Evolutionary conservation across 2,113 vertebrate species (phyloP).

Genomic region (Lontra canadensis): DNA sequence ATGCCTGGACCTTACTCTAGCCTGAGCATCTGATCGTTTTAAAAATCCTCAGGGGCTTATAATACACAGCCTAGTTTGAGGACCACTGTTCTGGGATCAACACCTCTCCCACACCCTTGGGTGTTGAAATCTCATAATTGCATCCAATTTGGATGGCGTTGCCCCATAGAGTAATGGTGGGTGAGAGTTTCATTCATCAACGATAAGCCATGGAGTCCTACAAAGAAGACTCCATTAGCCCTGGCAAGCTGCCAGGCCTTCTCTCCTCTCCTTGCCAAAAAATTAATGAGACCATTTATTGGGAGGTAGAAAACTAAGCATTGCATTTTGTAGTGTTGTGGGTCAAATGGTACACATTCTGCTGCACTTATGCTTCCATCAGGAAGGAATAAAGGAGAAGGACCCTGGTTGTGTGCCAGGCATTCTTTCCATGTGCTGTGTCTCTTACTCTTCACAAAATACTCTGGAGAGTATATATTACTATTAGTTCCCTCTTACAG

Average conservation of each 20-base stretch:
- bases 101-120: not conserved
- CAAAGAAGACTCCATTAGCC: slow-evolving; percentile 65
- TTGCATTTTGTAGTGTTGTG: not conserved
- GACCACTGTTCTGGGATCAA: not conserved
- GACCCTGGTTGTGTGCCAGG: not conserved
- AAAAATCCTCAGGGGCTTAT: not conserved
- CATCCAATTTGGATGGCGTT: slow-evolving; percentile 28
- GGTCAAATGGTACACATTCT: not conserved
- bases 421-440: not conserved
- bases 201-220: not conserved
- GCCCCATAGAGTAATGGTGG: slow-evolving; percentile 1
- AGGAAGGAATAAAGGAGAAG: not conserved
- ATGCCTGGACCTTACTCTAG: not conserved
- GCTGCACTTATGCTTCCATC: not conserved
- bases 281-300: slow-evolving; percentile 72
- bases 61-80: not conserved
- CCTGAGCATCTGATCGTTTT: not conserved
- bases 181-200: slow-evolving; percentile 49
- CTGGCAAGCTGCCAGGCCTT: slow-evolving; percentile 57
- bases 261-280: slow-evolving; percentile 54
- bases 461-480: not conserved
- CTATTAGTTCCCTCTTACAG: not conserved
- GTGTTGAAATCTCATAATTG: not conserved
- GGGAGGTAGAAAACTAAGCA: slow-evolving; percentile 46
- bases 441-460: not conserved